phyloP scores from a whole-genome alignment of 1,140 invertebrate species.

The Drosophila repletoides region DNA sequence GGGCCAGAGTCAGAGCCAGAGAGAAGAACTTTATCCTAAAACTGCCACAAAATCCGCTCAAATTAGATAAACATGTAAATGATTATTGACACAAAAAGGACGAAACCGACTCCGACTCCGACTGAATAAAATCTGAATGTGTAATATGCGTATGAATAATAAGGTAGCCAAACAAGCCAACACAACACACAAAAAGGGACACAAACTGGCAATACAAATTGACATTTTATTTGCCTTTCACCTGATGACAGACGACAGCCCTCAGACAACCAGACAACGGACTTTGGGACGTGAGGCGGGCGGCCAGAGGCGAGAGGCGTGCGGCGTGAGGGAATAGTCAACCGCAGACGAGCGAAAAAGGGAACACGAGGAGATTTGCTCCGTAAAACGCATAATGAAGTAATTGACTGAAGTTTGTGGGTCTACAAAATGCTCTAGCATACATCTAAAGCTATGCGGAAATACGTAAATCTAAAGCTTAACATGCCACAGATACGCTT shows the following conservation, averaged over 20 bases:
- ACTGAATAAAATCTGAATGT: conserved; percentile 67
- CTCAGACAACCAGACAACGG: conserved; percentile 31
- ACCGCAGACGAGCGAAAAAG: not conserved
- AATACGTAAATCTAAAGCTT: conserved; percentile 32
- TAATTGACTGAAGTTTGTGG: conserved; percentile 61
- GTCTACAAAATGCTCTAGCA: conserved; percentile 35
- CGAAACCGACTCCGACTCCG: not conserved
- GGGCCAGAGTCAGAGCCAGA: too few species aligned
- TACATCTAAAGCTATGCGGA: conserved; percentile 33
- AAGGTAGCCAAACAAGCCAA: conserved; percentile 32
- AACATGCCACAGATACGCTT: conserved; percentile 7
- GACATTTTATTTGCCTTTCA: conserved; percentile 79
- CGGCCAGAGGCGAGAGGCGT: not conserved
- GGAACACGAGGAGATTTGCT: not conserved
- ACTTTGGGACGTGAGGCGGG: not conserved
- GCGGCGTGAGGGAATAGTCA: not conserved
- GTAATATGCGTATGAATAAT: conserved; percentile 77
- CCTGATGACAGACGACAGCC: conserved; percentile 65
- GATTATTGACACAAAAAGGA: conserved; percentile 68
- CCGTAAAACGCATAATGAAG: conserved; percentile 61
- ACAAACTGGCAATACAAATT: conserved; percentile 73
- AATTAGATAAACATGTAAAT: conserved; percentile 79
- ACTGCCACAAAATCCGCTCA: conserved; percentile 41
- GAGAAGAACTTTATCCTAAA: too few species aligned
- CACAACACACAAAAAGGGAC: conserved; percentile 55